Conservation (phyloP, 2,113 vertebrate genomes). For the cat (Felis catus) region F.catus_Fca126_mat1.0 CM031420.1:67513501-67514000, state of each 20-base stretch:
- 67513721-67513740: not conserved
- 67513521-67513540: not conserved
- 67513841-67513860: conserved; percentile 44
- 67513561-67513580: not conserved
- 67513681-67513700: not conserved
- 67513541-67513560: not conserved
- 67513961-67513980: not conserved
- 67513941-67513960: not conserved
- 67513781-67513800: conserved; percentile 5
- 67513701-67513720: not conserved
- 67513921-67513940: conserved; percentile 3
- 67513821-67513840: not conserved
- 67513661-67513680: not conserved
- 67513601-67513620: not conserved
- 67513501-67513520: not conserved
- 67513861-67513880: conserved; percentile 50
- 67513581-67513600: conserved; percentile 20
- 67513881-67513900: conserved; percentile 28
- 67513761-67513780: not conserved
- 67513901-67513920: not conserved
- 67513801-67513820: conserved; percentile 51
- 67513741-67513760: not conserved
- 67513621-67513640: not conserved
- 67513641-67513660: not conserved
- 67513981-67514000: not conserved